phyloP scores from a whole-genome alignment of 2,888 invertebrate genomes.

The Gymnoscelis rufifasciata region DNA sequence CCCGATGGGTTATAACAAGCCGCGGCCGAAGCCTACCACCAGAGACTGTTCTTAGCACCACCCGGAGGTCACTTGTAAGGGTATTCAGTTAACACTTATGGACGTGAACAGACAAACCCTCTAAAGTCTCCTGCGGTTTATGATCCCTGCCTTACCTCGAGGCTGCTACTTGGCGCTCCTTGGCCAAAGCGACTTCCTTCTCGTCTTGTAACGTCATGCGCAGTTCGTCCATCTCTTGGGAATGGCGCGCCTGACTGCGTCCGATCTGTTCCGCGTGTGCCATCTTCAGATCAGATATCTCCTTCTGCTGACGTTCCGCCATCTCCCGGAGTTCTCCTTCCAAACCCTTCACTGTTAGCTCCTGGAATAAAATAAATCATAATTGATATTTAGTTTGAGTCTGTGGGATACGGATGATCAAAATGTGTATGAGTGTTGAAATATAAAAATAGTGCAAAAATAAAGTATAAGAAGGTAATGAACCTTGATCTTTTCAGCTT shows the following conservation, averaged over 20 bases:
- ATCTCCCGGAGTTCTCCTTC: slow-evolving; percentile 90
- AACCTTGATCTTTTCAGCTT: slow-evolving; percentile 92
- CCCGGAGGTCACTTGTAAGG: too few relatives aligned
- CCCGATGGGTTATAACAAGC: too few relatives aligned
- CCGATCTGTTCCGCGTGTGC: slow-evolving; percentile 61
- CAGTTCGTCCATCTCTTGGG: slow-evolving; percentile 65
- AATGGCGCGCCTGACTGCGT: slow-evolving; percentile 61
- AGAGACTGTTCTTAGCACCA: too few relatives aligned
- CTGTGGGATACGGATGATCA: neutral
- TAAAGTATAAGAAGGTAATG: slow-evolving; percentile 6
- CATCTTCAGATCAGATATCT: slow-evolving; percentile 77
- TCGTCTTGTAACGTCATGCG: slow-evolving; percentile 77
- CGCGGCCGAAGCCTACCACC: too few relatives aligned
- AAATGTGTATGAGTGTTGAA: neutral
- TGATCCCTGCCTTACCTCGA: slow-evolving; percentile 53
- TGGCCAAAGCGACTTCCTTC: slow-evolving; percentile 60
- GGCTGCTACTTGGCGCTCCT: slow-evolving; percentile 67
- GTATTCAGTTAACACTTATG: too few relatives aligned
- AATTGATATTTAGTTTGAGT: neutral
- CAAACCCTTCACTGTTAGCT: slow-evolving; percentile 91
- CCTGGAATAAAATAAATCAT: slow-evolving; percentile 60
- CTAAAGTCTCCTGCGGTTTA: too few relatives aligned
- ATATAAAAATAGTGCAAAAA: neutral
- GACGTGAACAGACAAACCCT: too few relatives aligned
- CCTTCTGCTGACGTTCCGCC: slow-evolving; percentile 84